Evolutionary conservation across 1,140 invertebrate species (phyloP), one percentile per base, ranked within the genome.

Genomic region (Hermatobates lingyangjiaoensis): DNA sequence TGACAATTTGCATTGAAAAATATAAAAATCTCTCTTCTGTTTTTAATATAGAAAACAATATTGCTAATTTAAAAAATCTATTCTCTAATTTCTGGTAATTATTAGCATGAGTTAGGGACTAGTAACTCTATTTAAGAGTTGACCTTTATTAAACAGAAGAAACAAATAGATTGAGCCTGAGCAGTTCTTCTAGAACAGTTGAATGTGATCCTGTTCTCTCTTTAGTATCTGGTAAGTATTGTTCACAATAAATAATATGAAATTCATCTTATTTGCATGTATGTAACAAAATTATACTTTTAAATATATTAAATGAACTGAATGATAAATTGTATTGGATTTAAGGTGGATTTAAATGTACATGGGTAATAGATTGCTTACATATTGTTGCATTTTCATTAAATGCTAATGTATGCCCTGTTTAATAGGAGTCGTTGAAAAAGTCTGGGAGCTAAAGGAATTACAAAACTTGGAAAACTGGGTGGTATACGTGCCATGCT

Each of bases 401-500:
- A 25, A 18, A 14, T 30, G 20, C 20, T 12, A 5, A 20, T 44
- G 10, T 20, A 14, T 44, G 30, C n/a, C 30, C n/a, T 44, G n/a
- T 27, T 20, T 66, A 65, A 20, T 57, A 73, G 74, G 77, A 38
- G 81, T 84, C 66, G 71, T 75, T 1, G 78, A 87, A 61, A 62
- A 81, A 27, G 48, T 76, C 1, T 87, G 77, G 71, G 70, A 71
- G 55, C 87, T 89, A 63, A 70, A 73, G 52, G 66, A 73, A 26
- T 63, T 73, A 14, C 63, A 76, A 28, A 72, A 72, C 7, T 56
- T 90, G 14, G 68, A 86, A 1, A 68, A 80, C 25, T 94, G 87
- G 80, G 64, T 80, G 23, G 69, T 79, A 0, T n/a, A 82, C 81
- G 0, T 65, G 67, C 45, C 90, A 95, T 63, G 77, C 71, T 49